A percentile compares a stretch with the other conserved stretches of the same genome.
phyloP scores from a whole-genome alignment of 1,140 invertebrate genomes.

The Drosophila littoralis region DNA sequence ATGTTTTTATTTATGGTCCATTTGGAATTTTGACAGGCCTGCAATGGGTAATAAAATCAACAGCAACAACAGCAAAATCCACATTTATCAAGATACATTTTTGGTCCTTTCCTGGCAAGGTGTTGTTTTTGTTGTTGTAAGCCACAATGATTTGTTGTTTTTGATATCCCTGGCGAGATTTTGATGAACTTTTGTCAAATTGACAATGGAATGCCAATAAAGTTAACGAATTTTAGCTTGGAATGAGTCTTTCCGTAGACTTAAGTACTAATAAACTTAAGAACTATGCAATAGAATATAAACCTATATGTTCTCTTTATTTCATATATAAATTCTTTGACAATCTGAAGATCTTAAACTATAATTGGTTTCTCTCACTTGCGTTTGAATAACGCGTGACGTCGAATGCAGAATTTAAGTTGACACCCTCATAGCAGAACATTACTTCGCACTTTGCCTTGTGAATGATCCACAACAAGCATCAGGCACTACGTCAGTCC shows the following conservation, averaged over 20 bases:
- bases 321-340: background rate
- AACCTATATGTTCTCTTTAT: too few relatives aligned
- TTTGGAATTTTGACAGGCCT: slow-evolving; percentile 80
- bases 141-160: slow-evolving; percentile 9
- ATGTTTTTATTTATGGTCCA: slow-evolving; percentile 84
- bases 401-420: background rate
- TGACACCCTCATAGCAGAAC: slow-evolving; percentile 3
- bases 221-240: slow-evolving; percentile 9
- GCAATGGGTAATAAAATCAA: slow-evolving; percentile 71
- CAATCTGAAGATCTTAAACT: background rate
- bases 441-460: slow-evolving; percentile 33
- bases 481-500: background rate
- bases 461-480: slow-evolving; percentile 9
- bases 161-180: slow-evolving; percentile 51
- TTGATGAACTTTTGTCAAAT: slow-evolving; percentile 73
- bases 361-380: slow-evolving; percentile 19
- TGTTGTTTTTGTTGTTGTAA: background rate
- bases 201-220: slow-evolving; percentile 63
- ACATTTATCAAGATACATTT: slow-evolving; percentile 71
- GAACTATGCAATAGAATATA: too few relatives aligned
- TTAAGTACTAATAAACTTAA: too few relatives aligned
- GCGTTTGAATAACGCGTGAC: slow-evolving; percentile 1
- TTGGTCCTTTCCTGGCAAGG: slow-evolving; percentile 14
- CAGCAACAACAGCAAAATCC: slow-evolving; percentile 18
- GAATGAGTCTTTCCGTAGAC: too few relatives aligned